Conservation (phyloP, 2,797 vertebrate genomes). For the Neosilurus mollespiculum region DNA sequence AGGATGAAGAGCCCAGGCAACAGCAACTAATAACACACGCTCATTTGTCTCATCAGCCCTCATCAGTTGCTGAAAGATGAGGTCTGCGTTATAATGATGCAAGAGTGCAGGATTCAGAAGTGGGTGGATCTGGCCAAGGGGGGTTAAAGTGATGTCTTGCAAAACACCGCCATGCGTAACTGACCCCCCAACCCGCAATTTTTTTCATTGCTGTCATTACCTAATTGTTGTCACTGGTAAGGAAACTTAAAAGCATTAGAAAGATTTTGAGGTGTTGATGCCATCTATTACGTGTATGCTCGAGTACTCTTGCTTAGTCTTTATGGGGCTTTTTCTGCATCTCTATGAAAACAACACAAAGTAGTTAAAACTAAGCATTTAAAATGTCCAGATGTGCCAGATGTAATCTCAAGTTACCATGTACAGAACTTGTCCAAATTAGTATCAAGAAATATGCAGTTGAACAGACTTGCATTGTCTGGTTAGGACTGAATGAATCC, state of each 20-base stretch:
- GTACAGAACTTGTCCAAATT: conserved; percentile 45
- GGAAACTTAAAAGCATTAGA: not conserved
- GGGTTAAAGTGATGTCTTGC: conserved; percentile 64
- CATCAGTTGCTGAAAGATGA: conserved; percentile 50
- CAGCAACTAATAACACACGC: conserved; percentile 60
- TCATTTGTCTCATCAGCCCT: conserved; percentile 59
- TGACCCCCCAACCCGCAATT: conserved; percentile 52
- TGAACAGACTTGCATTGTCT: conserved; percentile 43
- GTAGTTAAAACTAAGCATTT: conserved; percentile 35
- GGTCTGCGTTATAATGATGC: conserved; percentile 62
- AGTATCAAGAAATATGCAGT: conserved; percentile 37
- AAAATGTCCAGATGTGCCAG: conserved; percentile 42
- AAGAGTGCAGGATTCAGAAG: conserved; percentile 56
- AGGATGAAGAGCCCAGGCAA: conserved; percentile 64
- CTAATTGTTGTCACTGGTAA: conserved; percentile 52
- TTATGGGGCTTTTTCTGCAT: conserved; percentile 22
- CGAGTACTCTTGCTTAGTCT: conserved; percentile 8
- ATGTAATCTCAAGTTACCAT: conserved; percentile 44
- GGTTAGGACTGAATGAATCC: conserved; percentile 20
- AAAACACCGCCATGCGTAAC: conserved; percentile 56
- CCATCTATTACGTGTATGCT: conserved; percentile 19
- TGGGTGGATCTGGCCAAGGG: conserved; percentile 64
- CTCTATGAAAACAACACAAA: conserved; percentile 30
- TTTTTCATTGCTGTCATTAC: conserved; percentile 60
- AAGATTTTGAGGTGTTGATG: conserved; percentile 21